Evolutionary conservation across 2,888 invertebrate genomes (phyloP), one percentile per base, ranked within the genome.

Genomic region (Rugalucina vietnamica): DNA sequence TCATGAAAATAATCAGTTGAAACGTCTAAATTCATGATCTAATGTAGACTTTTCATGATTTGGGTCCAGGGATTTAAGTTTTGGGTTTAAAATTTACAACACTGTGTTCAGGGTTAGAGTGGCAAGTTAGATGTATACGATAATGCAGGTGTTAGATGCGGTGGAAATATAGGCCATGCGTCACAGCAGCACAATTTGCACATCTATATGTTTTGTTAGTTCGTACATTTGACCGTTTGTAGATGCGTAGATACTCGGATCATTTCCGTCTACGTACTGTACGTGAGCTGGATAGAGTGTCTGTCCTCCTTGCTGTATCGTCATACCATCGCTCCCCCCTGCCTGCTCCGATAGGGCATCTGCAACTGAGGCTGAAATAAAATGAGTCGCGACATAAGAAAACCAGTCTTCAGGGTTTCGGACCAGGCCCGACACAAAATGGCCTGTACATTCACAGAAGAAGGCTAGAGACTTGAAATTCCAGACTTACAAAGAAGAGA

Each of bases 221-320:
- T 94, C 95, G 95, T 95, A 96, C 96, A 96, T 96, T 95, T 96
- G 96, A 91, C 96, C 96, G 95, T 96, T 96, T 91, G 96, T 95
- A 82, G 92, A 90, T 88, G 95, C 91, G 95, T 96, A 96, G 95
- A 96, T 96, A 95, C 95, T 96, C 93, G 95, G 96, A 95, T 96
- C 96, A 89, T 95, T 95, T 92, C 96, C 96, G 92, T 96, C 96
- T 93, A 96, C 96, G 95, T 96, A 96, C 94, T 96, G 96, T 86
- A 96, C 96, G 93, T 96, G 96, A 82, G 96, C 96, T 71, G 96
- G 96, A 93, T 96, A 96, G 84, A 95, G 95, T 60, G 95, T 92
- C 91, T 95, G 94, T 85, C 93, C 92, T 79, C 92, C 92, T 71
- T 92, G 93, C 73, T 94, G 92, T 27, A 92, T 87, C 0, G 92